A percentile compares a stretch with the other conserved stretches of the same genome.
These are phyloP conservation scores for Sapajus apella DNA, from an alignment of 2,113 vertebrate genomes.

Conservation along the genomic window DNA sequence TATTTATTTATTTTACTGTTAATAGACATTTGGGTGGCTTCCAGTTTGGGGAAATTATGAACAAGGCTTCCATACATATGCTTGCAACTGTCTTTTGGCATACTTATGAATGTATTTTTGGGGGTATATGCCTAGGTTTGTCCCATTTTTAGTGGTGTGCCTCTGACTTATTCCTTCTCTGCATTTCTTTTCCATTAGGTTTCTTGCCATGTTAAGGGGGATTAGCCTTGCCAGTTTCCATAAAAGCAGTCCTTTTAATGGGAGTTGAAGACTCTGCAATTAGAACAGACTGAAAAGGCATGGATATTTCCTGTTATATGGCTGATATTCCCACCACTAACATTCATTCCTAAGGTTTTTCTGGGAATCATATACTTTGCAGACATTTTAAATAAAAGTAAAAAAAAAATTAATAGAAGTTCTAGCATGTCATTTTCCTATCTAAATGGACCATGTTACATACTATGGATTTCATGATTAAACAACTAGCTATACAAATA, in stretches of 20 bases:
- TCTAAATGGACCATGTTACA: not conserved
- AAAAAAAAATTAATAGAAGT: too few species aligned
- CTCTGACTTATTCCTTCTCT: not conserved
- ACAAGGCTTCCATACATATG: not conserved
- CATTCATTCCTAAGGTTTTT: not conserved
- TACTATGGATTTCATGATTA: not conserved
- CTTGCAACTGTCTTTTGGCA: not conserved
- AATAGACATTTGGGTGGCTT: not conserved
- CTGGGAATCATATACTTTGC: not conserved
- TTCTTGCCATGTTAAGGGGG: not conserved
- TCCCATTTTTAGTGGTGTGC: not conserved
- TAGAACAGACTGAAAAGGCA: constrained; percentile 23
- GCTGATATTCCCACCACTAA: not conserved
- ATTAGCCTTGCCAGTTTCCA: not conserved
- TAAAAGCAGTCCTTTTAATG: not conserved
- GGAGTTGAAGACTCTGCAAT: constrained; percentile 27
- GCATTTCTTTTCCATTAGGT: not conserved
- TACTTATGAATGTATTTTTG: not conserved
- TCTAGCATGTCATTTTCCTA: not conserved
- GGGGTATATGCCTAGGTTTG: not conserved
- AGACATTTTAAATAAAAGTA: too few species aligned
- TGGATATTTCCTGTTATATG: not conserved
- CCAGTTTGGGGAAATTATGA: not conserved
- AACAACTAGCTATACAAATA: not conserved
- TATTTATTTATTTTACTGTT: not conserved